Evolutionary conservation across 2,888 invertebrate genomes (phyloP), one percentile per base, ranked within the genome.

Genomic region (Nemoura dubitans): DNA sequence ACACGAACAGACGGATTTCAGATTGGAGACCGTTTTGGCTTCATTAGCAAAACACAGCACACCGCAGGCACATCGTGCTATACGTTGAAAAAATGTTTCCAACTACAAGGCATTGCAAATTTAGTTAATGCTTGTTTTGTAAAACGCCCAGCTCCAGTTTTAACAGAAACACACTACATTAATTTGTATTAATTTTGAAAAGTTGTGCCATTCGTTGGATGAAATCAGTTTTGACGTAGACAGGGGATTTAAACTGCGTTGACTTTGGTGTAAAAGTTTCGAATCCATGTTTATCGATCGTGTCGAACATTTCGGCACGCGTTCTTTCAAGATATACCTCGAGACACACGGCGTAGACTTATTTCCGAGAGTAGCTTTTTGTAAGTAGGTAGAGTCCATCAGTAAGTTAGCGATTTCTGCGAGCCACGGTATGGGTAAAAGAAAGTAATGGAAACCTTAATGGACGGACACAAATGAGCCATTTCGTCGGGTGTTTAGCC

Each of bases 391-490:
- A 59, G 2, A 59, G 59, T 59, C 21, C 59, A 59, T 59, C 59
- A 59, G 59, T 59, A 59, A 59, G 59, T 59, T 59, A 59, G 59
- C 59, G 59, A 59, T 59, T 59, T 59, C 21, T 59, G 59, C 59
- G 59, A 36, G 36, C 36, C 36, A 36, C 59, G 59, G 59, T 59
- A 5, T 78, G 78, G 27, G 3, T 78, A 28, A 78, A 78, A 83
- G 83, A 26, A 83, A 83, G 83, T 83, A 83, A 83, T 83, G 42
- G 83, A 83, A 42, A 83, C 83, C 83, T 83, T 83, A 83, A 83
- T 83, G 83, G 83, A 83, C 36, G 43, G 83, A 83, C 83, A 83
- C 83, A 83, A 83, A 83, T 83, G 83, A 83, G 83, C 83, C 83
- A 83, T 83, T 83, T 83, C 83, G 83, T 43, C 43, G 83, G 83